A percentile compares a stretch with the other conserved stretches of the same genome.
These are phyloP conservation scores for Drosophila pseudotalamancana DNA, from an alignment of 2,888 invertebrate genomes.

Conservation along the genomic window DNA sequence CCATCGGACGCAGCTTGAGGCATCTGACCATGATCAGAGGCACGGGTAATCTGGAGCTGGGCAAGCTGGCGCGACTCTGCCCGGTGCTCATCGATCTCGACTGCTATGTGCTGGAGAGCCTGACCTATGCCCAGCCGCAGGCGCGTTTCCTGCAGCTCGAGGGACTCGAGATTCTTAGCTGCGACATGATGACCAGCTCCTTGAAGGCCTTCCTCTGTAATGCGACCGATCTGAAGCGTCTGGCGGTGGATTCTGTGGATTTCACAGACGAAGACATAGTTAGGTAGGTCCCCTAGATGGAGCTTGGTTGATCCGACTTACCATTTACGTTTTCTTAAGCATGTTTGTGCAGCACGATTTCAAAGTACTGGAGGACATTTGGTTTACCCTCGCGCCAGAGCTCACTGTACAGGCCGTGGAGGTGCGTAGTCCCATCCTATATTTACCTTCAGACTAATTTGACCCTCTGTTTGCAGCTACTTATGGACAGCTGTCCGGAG, in stretches of 20 bases:
- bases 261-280: slow-evolving; percentile 89
- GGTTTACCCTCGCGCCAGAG: slow-evolving; percentile 89
- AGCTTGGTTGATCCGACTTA: too few species aligned
- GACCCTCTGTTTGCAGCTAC: slow-evolving; percentile 77
- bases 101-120: slow-evolving; percentile 88
- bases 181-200: slow-evolving; percentile 86
- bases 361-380: slow-evolving; percentile 87
- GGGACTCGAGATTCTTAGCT: slow-evolving; percentile 88
- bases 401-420: slow-evolving; percentile 88
- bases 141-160: slow-evolving; percentile 87
- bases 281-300: slow-evolving; percentile 83
- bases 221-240: slow-evolving; percentile 87
- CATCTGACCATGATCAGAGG: slow-evolving; percentile 87
- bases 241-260: slow-evolving; percentile 88
- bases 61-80: slow-evolving; percentile 86
- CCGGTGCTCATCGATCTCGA: slow-evolving; percentile 87
- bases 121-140: slow-evolving; percentile 86
- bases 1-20: slow-evolving; percentile 85
- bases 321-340: slow-evolving; percentile 81
- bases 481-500: slow-evolving; percentile 89
- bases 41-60: slow-evolving; percentile 86
- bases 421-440: slow-evolving; percentile 45
- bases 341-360: slow-evolving; percentile 88
- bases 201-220: slow-evolving; percentile 87
- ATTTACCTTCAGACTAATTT: background rate